Percentiles rank a stretch among this genome's conserved stretches.
Evolutionary conservation across 2,888 invertebrate species (phyloP).

Genomic region (Octonoba sinensis): DNA sequence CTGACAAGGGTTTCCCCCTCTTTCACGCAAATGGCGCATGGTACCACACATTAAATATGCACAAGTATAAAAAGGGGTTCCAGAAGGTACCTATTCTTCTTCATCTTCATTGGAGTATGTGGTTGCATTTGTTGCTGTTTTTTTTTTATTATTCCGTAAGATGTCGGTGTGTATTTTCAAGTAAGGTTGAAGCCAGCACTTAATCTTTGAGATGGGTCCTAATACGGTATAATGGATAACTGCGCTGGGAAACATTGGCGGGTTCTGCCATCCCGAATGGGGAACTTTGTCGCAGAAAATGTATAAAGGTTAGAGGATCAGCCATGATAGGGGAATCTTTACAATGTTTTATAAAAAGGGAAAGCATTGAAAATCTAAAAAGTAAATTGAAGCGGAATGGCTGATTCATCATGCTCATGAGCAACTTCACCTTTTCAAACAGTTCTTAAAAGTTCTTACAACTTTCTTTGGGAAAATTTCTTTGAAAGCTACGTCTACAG

Average conservation of each 20-base stretch:
- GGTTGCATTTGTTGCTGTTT: not conserved
- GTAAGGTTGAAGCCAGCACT: not conserved
- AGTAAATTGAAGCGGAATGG: too few species aligned
- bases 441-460: too few species aligned
- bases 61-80: constrained; percentile 11
- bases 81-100: too few species aligned
- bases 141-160: constrained; percentile 29
- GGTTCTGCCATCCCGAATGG: constrained; percentile 5
- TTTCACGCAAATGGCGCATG: constrained; percentile 46
- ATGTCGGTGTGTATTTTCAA: constrained; percentile 41
- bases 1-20: constrained; percentile 28
- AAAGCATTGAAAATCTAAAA: too few species aligned
- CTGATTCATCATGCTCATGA: too few species aligned
- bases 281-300: not conserved
- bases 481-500: too few species aligned
- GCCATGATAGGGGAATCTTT: constrained; percentile 1
- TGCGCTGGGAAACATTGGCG: constrained; percentile 5
- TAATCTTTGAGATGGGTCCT: constrained; percentile 29
- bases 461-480: too few species aligned
- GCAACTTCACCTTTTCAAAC: too few species aligned
- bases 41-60: constrained; percentile 48
- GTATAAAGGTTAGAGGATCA: constrained; percentile 15
- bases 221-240: constrained; percentile 33
- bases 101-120: too few species aligned
- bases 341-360: too few species aligned